Conservation (phyloP, 2,888 invertebrate genomes). For the Cephus sareptanus region DNA sequence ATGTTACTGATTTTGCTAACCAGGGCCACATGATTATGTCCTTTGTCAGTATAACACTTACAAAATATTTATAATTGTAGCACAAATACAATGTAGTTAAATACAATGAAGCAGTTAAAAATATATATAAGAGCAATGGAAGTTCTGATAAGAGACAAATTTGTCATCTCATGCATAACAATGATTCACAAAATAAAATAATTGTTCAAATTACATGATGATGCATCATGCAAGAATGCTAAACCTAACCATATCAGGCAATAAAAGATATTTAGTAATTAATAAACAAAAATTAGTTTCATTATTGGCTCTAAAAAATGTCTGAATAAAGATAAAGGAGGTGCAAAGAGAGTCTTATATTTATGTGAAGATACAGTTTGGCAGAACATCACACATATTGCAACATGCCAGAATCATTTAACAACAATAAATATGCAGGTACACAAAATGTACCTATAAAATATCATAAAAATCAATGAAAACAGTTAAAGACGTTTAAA, state of each 20-base stretch:
- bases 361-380: background rate
- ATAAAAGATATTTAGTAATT: background rate
- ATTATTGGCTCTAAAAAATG: background rate
- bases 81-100: background rate
- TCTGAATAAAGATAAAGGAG: background rate
- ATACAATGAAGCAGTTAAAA: background rate
- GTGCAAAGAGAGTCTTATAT: background rate
- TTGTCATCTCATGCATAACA: background rate
- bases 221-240: background rate
- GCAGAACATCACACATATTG: background rate
- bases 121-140: background rate
- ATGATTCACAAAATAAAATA: background rate
- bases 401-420: background rate
- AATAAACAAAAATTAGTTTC: background rate
- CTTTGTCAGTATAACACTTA: background rate
- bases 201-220: background rate
- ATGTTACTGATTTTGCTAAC: background rate
- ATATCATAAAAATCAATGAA: slow-evolving; percentile 13
- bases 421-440: background rate
- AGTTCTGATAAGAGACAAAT: background rate
- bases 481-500: background rate
- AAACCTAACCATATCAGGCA: background rate
- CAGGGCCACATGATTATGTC: slow-evolving; percentile 1
- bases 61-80: background rate
- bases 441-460: background rate